phyloP scores from a whole-genome alignment of 2,113 vertebrate species.

The Elephas maximus region DNA sequence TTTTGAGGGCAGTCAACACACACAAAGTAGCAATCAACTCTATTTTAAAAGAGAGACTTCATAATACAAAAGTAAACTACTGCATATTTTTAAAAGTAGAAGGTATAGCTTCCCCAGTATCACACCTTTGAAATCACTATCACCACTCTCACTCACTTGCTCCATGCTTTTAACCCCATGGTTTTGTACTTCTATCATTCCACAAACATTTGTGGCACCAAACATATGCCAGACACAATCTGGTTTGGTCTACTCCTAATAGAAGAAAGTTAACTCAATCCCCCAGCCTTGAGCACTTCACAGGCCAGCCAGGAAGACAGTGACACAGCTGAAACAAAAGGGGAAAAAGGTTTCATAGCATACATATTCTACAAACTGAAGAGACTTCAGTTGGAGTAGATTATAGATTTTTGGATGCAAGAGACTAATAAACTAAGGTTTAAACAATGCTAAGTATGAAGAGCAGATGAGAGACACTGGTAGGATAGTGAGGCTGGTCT shows the following conservation, averaged over 20 bases:
- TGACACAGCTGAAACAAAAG: background rate
- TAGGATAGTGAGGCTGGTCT: background rate
- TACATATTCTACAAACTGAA: conserved; percentile 55
- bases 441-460: conserved; percentile 44
- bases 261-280: conserved; percentile 21
- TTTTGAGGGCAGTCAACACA: conserved; percentile 31
- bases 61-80: conserved; percentile 62
- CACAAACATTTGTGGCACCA: conserved; percentile 31
- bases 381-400: background rate
- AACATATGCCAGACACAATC: conserved; percentile 13
- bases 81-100: conserved; percentile 4
- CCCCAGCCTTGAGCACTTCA: background rate
- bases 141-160: background rate
- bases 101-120: background rate
- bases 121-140: conserved; percentile 31
- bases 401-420: background rate
- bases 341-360: background rate
- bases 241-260: conserved; percentile 17
- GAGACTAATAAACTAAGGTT: conserved; percentile 12
- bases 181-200: conserved; percentile 13
- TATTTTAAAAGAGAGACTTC: conserved; percentile 42
- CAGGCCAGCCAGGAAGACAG: background rate
- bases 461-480: background rate
- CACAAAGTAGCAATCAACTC: conserved; percentile 23
- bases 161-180: background rate